A percentile compares a stretch with the other conserved stretches of the same genome.
Conservation (phyloP, 2,113 vertebrate genomes). For the Eudyptes chrysolophus region DNA sequence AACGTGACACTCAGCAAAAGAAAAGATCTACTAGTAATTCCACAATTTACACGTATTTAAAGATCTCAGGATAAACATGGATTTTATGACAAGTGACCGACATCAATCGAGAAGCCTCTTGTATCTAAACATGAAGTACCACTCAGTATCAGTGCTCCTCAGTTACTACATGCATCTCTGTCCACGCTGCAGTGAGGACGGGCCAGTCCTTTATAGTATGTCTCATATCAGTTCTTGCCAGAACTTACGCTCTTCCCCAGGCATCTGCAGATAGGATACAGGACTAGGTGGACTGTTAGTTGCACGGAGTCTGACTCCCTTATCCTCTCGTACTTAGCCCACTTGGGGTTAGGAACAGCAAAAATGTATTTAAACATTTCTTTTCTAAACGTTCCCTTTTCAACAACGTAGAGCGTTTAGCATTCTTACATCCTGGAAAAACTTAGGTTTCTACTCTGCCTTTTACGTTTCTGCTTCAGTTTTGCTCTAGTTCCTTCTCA, state of each 20-base stretch:
- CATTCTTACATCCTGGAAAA: not conserved
- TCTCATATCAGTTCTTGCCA: not conserved
- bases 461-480: not conserved
- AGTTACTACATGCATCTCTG: not conserved
- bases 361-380: not conserved
- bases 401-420: accelerated
- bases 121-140: not conserved
- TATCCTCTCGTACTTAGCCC: not conserved
- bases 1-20: not conserved
- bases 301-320: not conserved
- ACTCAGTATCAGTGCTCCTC: not conserved
- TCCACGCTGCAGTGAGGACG: accelerated
- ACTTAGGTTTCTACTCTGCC: not conserved
- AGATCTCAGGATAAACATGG: accelerated
- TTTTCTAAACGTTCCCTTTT: not conserved
- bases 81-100: not conserved
- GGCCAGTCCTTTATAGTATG: not conserved
- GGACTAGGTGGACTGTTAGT: not conserved
- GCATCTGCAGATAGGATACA: not conserved
- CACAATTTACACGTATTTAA: accelerated
- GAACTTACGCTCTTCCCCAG: not conserved
- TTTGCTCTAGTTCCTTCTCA: not conserved
- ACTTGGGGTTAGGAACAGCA: not conserved
- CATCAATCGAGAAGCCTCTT: not conserved
- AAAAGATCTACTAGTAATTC: not conserved